These are phyloP conservation scores for Montipora foliosa DNA, from an alignment of 64 coral and sea anemone species.

Conservation along the genomic window DNA sequence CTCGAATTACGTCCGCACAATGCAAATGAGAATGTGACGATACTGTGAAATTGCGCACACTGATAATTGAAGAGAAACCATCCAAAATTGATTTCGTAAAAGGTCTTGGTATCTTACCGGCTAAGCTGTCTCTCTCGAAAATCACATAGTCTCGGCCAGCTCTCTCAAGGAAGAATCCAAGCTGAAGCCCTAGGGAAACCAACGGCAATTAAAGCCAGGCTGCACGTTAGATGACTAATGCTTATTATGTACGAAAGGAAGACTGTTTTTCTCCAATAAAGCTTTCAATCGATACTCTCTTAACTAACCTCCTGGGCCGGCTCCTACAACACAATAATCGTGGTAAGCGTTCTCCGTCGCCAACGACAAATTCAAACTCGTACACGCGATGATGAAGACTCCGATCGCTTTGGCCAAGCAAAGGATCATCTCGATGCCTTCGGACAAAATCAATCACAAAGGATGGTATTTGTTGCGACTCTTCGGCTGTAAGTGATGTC, in stretches of 20 bases:
- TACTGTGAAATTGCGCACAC: neutral
- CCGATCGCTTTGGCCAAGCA: neutral
- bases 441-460: neutral
- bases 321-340: slow-evolving; percentile 94
- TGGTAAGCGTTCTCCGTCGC: slow-evolving; percentile 32
- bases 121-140: slow-evolving; percentile 73
- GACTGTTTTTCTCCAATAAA: neutral
- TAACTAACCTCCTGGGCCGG: slow-evolving; percentile 84
- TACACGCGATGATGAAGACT: neutral
- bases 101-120: slow-evolving; percentile 60
- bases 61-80: neutral
- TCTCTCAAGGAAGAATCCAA: slow-evolving; percentile 80
- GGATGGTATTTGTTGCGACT: neutral
- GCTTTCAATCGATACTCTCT: neutral
- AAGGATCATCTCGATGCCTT: neutral
- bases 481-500: neutral
- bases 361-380: neutral
- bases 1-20: neutral
- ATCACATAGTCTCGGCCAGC: slow-evolving; percentile 89
- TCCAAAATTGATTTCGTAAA: neutral
- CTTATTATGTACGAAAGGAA: neutral
- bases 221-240: too few relatives aligned
- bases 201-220: neutral
- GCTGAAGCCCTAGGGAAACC: slow-evolving; percentile 82
- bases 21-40: neutral